These are phyloP conservation scores for Sparidentex hasta DNA, from an alignment of 2,797 vertebrate genomes.

Conservation along the genomic window DNA sequence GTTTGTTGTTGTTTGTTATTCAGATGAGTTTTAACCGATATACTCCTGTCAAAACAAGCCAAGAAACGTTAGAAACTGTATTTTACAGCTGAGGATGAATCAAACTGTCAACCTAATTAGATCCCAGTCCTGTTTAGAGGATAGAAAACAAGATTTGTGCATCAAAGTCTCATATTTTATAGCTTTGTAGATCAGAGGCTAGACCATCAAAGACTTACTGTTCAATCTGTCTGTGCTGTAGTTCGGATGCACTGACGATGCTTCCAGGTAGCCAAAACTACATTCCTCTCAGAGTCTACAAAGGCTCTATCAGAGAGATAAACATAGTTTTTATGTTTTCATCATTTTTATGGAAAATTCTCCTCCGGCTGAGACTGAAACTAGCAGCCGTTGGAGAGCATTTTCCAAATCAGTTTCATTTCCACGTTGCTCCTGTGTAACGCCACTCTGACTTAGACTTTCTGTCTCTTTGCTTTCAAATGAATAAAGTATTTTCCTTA, in stretches of 20 bases:
- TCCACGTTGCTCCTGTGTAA: constrained; percentile 48
- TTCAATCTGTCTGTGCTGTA: constrained; percentile 9
- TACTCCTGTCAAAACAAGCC: neutral
- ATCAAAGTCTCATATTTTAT: constrained; percentile 7
- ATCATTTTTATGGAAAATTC: neutral
- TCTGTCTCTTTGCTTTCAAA: constrained; percentile 69
- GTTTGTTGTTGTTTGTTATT: too few species aligned
- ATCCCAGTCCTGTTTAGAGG: constrained; percentile 16
- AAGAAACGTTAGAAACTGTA: neutral
- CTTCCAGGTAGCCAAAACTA: neutral
- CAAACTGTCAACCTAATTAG: neutral
- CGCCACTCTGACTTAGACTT: constrained; percentile 41
- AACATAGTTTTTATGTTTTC: neutral
- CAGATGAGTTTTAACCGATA: neutral
- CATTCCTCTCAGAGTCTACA: constrained; percentile 13
- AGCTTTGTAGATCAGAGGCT: constrained; percentile 21
- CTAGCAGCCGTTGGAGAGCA: neutral
- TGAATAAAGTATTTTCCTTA: constrained; percentile 87
- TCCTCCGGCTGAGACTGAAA: constrained; percentile 25
- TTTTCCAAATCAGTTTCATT: constrained; percentile 14
- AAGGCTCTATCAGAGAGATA: neutral
- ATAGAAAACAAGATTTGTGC: neutral
- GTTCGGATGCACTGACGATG: neutral
- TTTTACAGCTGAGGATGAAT: constrained; percentile 1
- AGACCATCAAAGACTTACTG: constrained; percentile 15